A percentile compares a stretch with the other conserved stretches of the same genome.
phyloP scores from a whole-genome alignment of 1,140 invertebrate species.

The Prorops nasuta region DNA sequence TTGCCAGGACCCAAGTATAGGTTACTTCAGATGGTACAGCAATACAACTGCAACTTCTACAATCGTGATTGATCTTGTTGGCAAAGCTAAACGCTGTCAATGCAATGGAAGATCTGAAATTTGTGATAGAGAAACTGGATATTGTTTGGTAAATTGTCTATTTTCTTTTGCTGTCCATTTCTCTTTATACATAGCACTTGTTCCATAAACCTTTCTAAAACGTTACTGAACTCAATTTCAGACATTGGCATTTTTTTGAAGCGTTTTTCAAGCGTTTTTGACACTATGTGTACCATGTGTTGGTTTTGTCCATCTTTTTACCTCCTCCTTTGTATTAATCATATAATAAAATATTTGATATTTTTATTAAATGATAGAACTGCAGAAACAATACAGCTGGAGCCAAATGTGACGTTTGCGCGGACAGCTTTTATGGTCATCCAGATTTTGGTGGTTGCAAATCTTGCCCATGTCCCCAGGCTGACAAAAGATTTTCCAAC shows the following conservation, averaged over 20 bases:
- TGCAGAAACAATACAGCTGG: constrained; percentile 82
- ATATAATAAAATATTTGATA: no score
- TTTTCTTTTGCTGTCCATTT: not conserved
- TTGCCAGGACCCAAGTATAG: constrained; percentile 84
- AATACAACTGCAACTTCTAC: constrained; percentile 56
- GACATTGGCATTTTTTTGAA: no score
- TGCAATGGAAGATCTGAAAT: constrained; percentile 78
- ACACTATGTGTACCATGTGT: no score
- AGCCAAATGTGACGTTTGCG: constrained; percentile 72
- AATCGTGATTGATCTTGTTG: constrained; percentile 75
- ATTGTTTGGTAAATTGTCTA: constrained; percentile 70
- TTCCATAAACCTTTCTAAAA: no score
- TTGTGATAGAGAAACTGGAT: constrained; percentile 83
- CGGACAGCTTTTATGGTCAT: constrained; percentile 81
- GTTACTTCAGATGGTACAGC: constrained; percentile 76
- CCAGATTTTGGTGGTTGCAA: constrained; percentile 69
- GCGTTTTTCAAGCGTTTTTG: not conserved
- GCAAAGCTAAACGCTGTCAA: constrained; percentile 75
- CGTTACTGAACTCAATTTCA: no score
- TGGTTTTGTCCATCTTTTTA: no score
- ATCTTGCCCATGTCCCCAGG: constrained; percentile 82
- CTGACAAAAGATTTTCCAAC: constrained; percentile 70
- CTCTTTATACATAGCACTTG: no score
- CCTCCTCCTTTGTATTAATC: no score
- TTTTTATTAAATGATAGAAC: constrained; percentile 74